Evolutionary conservation across 2,797 vertebrate species (phyloP).

Genomic region (Lagodon rhomboides): DNA sequence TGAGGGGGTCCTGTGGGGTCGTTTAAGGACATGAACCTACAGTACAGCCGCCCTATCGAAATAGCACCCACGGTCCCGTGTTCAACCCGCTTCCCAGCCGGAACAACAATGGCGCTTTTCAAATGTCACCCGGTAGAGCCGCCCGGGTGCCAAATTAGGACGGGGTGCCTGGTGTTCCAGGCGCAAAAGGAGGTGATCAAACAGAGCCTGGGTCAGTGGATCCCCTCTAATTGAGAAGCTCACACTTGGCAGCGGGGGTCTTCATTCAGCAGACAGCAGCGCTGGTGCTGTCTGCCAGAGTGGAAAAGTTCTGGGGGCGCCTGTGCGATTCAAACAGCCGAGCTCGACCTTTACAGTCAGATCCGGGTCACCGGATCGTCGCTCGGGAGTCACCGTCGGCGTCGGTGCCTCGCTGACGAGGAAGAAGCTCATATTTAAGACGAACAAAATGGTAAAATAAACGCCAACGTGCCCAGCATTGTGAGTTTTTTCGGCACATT

Average conservation of each 20-base stretch:
- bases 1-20: slow-evolving; percentile 48
- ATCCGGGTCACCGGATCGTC: slow-evolving; percentile 18
- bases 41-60: slow-evolving; percentile 41
- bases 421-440: not conserved
- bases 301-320: slow-evolving; percentile 41
- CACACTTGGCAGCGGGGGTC: slow-evolving; percentile 66
- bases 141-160: slow-evolving; percentile 73
- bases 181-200: slow-evolving; percentile 69
- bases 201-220: slow-evolving; percentile 74
- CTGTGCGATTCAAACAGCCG: not conserved
- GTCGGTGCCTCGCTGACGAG: not conserved
- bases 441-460: too few relatives aligned
- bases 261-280: slow-evolving; percentile 44
- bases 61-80: slow-evolving; percentile 38
- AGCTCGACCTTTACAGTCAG: slow-evolving; percentile 16
- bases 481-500: slow-evolving; percentile 8
- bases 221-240: slow-evolving; percentile 74
- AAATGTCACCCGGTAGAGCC: slow-evolving; percentile 60
- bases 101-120: slow-evolving; percentile 80
- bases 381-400: slow-evolving; percentile 3
- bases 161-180: slow-evolving; percentile 64
- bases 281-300: slow-evolving; percentile 38
- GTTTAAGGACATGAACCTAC: slow-evolving; percentile 64
- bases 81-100: slow-evolving; percentile 69
- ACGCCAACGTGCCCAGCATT: not conserved